Base-by-base conservation (phyloP, 1,140 invertebrate species). In the Nymphalis io region DNA sequence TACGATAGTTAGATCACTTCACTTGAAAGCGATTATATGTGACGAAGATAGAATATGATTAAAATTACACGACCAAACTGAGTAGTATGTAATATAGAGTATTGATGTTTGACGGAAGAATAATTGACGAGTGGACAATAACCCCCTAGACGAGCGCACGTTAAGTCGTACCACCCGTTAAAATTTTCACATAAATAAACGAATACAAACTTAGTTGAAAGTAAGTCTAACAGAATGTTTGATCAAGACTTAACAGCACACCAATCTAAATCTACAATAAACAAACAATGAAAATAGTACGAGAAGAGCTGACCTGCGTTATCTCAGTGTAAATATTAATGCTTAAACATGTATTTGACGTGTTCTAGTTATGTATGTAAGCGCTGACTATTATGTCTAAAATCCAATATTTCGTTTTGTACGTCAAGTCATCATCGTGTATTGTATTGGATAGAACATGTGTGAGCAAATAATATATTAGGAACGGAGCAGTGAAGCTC, bases 401-500 rank as follows among this genome's bases (percentile, higher is more conserved):
- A 58, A 66, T 66, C 60, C 21, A 27, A 55, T 55, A 60, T 69
- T 44, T 69, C 60, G 16, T 58, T 44, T 46, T 59, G 39, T 44
- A 51, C 39, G 39, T 53, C 46, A 61, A 42, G 46, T 42, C 12
- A 55, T 55, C 51, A 58, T 69, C 23, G 21, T 53, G 57, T 63
- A 76, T 75, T 76, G 68, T 76, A 64, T 65, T 44, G 42, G 46
- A 71, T 71, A 40, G 70, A 62, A 75, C 71, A 72, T 68, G 63
- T 62, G 72, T 33, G 68, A 70, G 65, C 66, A 79, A 82, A 81
- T 78, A 79, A 83, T 75, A 72, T 68, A 60, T 76, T 70, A 71
- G 60, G 48, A 60, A 55, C 59, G 20, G 60, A 65, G 16, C 12
- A 51, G 46, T 51, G 46, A 58, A 75, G 65, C 62, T 70, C 65